Conservation (phyloP, 1,140 invertebrate genomes). For the Brachionus plicatilis region DNA sequence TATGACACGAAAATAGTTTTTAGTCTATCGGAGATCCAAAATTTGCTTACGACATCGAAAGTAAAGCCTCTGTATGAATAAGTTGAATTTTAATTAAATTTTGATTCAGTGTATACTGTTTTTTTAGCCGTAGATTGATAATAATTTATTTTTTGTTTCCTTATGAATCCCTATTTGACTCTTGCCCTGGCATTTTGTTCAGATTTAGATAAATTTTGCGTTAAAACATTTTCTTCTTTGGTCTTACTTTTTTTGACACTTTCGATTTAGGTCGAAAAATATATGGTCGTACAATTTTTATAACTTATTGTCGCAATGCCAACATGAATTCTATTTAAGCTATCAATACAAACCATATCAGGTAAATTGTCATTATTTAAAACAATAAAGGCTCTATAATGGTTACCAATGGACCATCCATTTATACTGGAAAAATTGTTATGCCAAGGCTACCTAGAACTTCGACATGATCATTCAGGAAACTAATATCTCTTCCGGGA, state of each 20-base stretch:
- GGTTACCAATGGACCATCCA: neutral
- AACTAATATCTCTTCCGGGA: neutral
- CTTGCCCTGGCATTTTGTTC: neutral
- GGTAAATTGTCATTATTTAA: conserved; percentile 3
- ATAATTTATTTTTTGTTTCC: neutral
- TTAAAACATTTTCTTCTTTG: neutral
- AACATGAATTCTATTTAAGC: conserved; percentile 8
- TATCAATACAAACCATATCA: conserved; percentile 2
- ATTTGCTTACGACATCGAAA: neutral
- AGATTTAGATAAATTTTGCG: neutral
- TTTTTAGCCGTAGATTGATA: neutral
- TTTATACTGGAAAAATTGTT: neutral
- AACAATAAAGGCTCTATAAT: neutral
- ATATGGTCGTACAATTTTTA: neutral
- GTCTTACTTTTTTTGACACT: neutral
- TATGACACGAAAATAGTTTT: no score
- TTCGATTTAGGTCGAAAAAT: neutral
- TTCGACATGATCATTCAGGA: neutral
- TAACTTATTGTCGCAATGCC: neutral
- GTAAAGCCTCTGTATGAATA: neutral
- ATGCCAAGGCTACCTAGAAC: neutral
- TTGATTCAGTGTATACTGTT: conserved; percentile 2
- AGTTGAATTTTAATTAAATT: neutral
- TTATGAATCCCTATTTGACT: neutral
- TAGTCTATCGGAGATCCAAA: neutral